Base-by-base conservation (phyloP, 2,797 vertebrate species). In the Eremophila alpestris region DNA sequence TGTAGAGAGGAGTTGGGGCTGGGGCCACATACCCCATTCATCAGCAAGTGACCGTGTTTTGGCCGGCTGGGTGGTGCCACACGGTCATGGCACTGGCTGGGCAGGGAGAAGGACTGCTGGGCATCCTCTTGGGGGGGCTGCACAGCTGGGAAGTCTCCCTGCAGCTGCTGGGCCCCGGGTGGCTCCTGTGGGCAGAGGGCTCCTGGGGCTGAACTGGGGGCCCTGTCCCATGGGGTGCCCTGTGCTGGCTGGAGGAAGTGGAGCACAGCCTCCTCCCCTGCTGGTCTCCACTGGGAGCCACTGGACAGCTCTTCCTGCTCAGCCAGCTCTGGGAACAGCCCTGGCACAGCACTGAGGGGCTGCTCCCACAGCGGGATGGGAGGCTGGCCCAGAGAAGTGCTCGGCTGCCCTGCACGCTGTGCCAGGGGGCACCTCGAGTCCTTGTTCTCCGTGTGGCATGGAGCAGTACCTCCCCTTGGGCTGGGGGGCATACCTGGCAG, bases 141-240 rank as follows among this genome's bases (percentile, higher is more conserved):
- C 73, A 84, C 4, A 46, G 76, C 73, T 7, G 75, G 93, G 32
- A 95, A 93, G 43, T 75, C 92, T 48, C 93, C 92, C 52, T 96
- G 26, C 52, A 93, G 88, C 24, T 56, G 81, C 91, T 7, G 55
- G 21, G 40, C 11, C 36, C 40, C 0, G 0, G 15, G 23, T 55
- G 56, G 21, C 64, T 83, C 62, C 63, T 26, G 68, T 1, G 0
- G 41, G 30, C 86, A 46, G 30, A 84, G 83, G 12, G 74, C 4
- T 63, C 10, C 78, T 0, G 0, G 13, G 21, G 48, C 21, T 10
- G 29, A 67, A 56, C 34, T 0, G 1, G 38, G 30, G 0, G 2
- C 96, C 32, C 95, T 64, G 22, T 93, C 60, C 98, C 98, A 98
- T 0, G 32, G 94, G 60, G 96, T 88, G 14, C 93, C 96, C 43